Conservation (phyloP, 2,113 vertebrate species). For the Dasyprocta punctata region DNA sequence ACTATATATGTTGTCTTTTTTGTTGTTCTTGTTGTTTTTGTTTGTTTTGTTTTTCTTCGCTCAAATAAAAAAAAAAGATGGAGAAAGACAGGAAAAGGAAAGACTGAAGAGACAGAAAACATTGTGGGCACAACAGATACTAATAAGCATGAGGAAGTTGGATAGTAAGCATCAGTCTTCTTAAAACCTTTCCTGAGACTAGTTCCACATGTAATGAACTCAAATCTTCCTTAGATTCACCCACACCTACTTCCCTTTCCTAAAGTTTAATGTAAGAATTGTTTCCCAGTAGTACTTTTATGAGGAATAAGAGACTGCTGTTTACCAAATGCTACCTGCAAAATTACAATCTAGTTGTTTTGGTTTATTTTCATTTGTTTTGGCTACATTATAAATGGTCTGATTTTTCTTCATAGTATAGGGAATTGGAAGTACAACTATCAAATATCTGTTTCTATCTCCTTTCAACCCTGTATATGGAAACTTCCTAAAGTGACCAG, state of each 20-base stretch:
- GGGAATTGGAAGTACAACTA: not conserved
- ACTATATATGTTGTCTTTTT: too few species aligned
- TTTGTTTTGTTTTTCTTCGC: too few species aligned
- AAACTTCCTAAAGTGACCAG: not conserved
- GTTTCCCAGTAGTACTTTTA: not conserved
- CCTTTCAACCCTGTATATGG: not conserved
- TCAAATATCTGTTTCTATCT: not conserved
- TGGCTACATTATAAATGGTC: not conserved
- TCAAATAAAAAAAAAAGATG: too few species aligned
- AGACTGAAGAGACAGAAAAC: not conserved
- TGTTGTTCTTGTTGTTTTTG: too few species aligned
- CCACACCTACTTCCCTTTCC: not conserved
- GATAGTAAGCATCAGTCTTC: not conserved
- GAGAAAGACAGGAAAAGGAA: not conserved
- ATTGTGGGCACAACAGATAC: not conserved
- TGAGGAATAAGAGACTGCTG: not conserved
- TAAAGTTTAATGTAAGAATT: not conserved
- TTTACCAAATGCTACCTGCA: not conserved
- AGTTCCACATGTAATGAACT: not conserved
- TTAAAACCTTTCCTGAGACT: not conserved
- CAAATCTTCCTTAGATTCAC: not conserved
- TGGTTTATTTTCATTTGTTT: not conserved
- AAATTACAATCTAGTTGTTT: constrained; percentile 1
- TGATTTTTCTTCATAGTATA: not conserved
- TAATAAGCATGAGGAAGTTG: not conserved